Conservation (phyloP, 2,797 vertebrate genomes). For the Acestrorhynchus altus region DNA sequence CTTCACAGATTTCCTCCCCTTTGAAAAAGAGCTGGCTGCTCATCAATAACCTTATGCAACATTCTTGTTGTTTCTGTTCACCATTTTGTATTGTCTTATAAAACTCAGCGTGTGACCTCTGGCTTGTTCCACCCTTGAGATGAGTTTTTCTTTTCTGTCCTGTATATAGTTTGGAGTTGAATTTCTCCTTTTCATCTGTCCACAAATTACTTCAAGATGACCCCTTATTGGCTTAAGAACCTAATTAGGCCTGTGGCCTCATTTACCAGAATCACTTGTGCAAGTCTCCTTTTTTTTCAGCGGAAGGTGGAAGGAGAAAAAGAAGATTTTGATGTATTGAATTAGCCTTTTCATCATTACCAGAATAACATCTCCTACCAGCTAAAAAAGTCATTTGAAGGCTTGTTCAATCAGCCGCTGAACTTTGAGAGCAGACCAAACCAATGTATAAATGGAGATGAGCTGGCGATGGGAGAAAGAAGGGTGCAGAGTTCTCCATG, state of each 20-base stretch:
- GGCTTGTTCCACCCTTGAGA: slow-evolving; percentile 29
- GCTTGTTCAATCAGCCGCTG: slow-evolving; percentile 54
- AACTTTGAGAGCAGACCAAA: slow-evolving; percentile 50
- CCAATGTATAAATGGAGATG: slow-evolving; percentile 52
- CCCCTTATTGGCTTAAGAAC: slow-evolving; percentile 55
- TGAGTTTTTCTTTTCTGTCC: slow-evolving; percentile 38
- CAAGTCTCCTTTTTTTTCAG: slow-evolving; percentile 40
- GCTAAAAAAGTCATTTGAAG: slow-evolving; percentile 57
- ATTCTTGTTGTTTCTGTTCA: neutral
- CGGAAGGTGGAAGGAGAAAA: slow-evolving; percentile 35
- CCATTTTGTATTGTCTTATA: slow-evolving; percentile 12
- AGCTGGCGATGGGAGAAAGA: slow-evolving; percentile 50
- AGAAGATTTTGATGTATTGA: slow-evolving; percentile 50
- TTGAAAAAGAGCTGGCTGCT: neutral
- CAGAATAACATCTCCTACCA: slow-evolving; percentile 62
- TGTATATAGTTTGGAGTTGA: slow-evolving; percentile 43
- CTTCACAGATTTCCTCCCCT: neutral
- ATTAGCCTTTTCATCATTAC: slow-evolving; percentile 60
- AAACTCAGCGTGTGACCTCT: slow-evolving; percentile 27
- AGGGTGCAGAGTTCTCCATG: slow-evolving; percentile 48
- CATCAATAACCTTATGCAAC: slow-evolving; percentile 10
- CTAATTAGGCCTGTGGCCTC: slow-evolving; percentile 60
- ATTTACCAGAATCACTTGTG: slow-evolving; percentile 64
- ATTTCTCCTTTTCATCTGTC: slow-evolving; percentile 53
- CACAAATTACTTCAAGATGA: slow-evolving; percentile 67